Evolutionary conservation across 2,113 vertebrate species (phyloP).

Genomic region (Lagopus muta): DNA sequence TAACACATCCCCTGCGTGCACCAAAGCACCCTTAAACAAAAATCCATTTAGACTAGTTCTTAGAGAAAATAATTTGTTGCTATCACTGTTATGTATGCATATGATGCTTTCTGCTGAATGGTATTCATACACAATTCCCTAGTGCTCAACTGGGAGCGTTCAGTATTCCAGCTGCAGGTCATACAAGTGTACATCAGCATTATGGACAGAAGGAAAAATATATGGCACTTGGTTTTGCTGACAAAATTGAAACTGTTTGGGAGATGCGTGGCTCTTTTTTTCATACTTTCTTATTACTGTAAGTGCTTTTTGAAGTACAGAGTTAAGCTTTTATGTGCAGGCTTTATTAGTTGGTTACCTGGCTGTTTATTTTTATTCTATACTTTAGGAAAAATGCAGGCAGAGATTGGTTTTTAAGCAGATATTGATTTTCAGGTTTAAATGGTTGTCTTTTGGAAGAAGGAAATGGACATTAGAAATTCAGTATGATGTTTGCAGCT

Average conservation of each 20-base stretch:
- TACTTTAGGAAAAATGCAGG: neutral
- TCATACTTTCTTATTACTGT: neutral
- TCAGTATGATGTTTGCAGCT: neutral
- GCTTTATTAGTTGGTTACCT: neutral
- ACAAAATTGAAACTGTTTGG: neutral
- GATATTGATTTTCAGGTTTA: neutral
- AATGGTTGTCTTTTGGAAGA: neutral
- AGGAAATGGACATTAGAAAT: neutral
- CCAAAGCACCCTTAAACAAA: neutral
- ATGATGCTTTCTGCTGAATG: neutral
- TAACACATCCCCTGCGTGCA: neutral
- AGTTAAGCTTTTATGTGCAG: neutral
- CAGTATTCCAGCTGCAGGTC: neutral
- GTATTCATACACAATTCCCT: neutral
- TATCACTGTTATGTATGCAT: fast-evolving
- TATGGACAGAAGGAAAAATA: neutral
- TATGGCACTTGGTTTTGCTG: neutral
- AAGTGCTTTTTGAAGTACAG: neutral
- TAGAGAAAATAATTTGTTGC: neutral
- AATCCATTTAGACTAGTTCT: neutral
- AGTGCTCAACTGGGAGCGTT: neutral
- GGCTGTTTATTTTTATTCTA: neutral
- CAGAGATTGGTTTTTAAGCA: neutral
- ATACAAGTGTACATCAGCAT: neutral
- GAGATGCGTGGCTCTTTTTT: neutral